Evolutionary conservation across 92 coral and sea anemone genomes (phyloP), one percentile per base, ranked within the genome.

Genomic region (Epizoanthus stellaris): DNA sequence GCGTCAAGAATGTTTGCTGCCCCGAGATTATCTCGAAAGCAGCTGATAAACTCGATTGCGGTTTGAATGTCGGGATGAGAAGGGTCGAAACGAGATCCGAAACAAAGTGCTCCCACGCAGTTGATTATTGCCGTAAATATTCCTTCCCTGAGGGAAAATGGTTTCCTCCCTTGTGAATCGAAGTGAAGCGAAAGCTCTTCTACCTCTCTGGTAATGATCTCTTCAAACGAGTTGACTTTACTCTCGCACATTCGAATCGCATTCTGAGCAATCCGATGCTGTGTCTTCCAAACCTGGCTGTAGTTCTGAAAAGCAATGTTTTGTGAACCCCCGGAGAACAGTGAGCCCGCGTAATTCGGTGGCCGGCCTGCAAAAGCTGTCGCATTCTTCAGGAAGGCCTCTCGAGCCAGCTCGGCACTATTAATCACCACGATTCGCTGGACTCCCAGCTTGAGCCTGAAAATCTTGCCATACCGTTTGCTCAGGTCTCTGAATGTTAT

Each of bases 301-400:
- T 85, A 84, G 0, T 87, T 91, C 60, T 89, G 91, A 82, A 93
- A 95, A 4, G 87, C 95, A 20, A 95, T 69, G 72, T 90, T 88
- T 39, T 85, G 91, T 9, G 79, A 83, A 1, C 88, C 67, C 25
- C 92, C 82, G 9, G 94, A 91, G 67, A 93, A 93, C 80, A 87
- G 8, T 34, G 76, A 58, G 4, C 98, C 98, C 43, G 94, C 93
- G 52, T 82, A 86, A 60, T 87, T 92, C 5, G 73, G 82, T 3
- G 98, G 95, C 43, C 98, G 68, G 0, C 95, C 98, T 4, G 97
- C 90, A 61, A 93, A 93, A 60, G 84, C 93, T n/a, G 88, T 79
- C 30, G 94, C 89, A 14, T 87, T 90, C 59, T 85, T 65, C 39
- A 93, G 34, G 74, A 95, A 66, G 0, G 98, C 98, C 77, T 91